Percentiles rank a stretch among this genome's conserved stretches.
These are phyloP conservation scores for Malthinus flaveolus DNA, from an alignment of 2,888 invertebrate genomes.

Conservation along the genomic window DNA sequence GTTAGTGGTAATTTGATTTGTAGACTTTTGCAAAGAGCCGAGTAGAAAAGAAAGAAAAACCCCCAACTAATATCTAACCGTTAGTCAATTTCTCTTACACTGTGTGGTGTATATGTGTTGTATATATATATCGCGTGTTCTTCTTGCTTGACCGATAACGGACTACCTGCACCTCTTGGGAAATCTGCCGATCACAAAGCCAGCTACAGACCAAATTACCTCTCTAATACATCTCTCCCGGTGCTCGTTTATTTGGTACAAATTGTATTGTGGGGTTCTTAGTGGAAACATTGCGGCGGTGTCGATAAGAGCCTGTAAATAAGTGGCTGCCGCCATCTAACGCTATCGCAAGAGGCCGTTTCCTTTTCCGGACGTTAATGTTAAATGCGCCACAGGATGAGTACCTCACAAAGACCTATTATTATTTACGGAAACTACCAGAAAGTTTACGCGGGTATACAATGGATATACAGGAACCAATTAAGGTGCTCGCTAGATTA, in stretches of 20 bases:
- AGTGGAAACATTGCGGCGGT: slow-evolving; percentile 32
- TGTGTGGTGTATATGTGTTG: not conserved
- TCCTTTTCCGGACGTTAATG: slow-evolving; percentile 29
- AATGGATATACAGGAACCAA: slow-evolving; percentile 43
- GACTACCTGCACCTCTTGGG: slow-evolving; percentile 38
- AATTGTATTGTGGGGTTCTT: slow-evolving; percentile 47
- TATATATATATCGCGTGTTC: slow-evolving; percentile 31
- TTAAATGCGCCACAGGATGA: slow-evolving; percentile 25
- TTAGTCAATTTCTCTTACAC: slow-evolving; percentile 31
- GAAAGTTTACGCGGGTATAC: slow-evolving; percentile 32
- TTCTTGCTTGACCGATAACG: slow-evolving; percentile 34
- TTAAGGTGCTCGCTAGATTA: slow-evolving; percentile 37
- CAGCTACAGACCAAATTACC: slow-evolving; percentile 46
- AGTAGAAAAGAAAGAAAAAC: too few species aligned
- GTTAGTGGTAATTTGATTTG: too few species aligned
- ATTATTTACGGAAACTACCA: slow-evolving; percentile 33
- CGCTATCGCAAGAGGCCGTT: slow-evolving; percentile 25
- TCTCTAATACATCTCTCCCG: slow-evolving; percentile 44
- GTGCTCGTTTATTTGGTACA: slow-evolving; percentile 50
- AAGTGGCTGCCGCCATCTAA: slow-evolving; percentile 29
- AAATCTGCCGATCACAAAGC: slow-evolving; percentile 49
- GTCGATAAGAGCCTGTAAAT: slow-evolving; percentile 33
- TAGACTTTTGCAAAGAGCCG: too few species aligned
- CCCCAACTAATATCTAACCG: slow-evolving; percentile 31
- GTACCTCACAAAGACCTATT: slow-evolving; percentile 25